A percentile compares a stretch with the other conserved stretches of the same genome.
Conservation (phyloP, 2,113 vertebrate species). For the Morone saxatilis region DNA sequence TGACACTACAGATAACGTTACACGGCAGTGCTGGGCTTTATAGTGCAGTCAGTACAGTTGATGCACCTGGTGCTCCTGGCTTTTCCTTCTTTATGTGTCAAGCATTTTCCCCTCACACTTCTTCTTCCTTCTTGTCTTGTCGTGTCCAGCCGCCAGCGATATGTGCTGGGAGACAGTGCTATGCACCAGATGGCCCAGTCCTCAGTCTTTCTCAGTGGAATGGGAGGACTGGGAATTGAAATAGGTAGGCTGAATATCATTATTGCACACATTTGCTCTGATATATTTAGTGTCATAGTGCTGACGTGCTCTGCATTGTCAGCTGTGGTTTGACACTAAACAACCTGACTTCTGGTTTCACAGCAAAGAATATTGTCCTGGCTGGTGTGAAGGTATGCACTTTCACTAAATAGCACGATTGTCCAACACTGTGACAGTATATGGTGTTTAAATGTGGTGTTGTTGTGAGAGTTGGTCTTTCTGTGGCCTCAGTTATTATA, state of each 20-base stretch:
- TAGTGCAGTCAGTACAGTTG: not conserved
- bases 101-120: slow-evolving; percentile 5
- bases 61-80: not conserved
- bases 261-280: not conserved
- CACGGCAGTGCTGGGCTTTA: not conserved
- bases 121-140: slow-evolving; percentile 17
- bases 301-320: not conserved
- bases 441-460: not conserved
- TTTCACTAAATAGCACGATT: not conserved
- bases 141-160: slow-evolving; percentile 92
- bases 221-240: slow-evolving; percentile 95
- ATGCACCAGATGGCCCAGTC: slow-evolving; percentile 99
- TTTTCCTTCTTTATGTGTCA: not conserved
- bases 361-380: slow-evolving; percentile 98
- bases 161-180: slow-evolving; percentile 96
- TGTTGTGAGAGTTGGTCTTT: not conserved
- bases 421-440: not conserved
- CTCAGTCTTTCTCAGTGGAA: slow-evolving; percentile 94
- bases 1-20: not conserved
- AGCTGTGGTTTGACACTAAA: not conserved
- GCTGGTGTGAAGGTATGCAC: slow-evolving; percentile 94
- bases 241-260: slow-evolving; percentile 87
- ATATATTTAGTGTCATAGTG: not conserved
- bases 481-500: not conserved
- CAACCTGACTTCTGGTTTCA: slow-evolving; percentile 46